Percentiles rank a stretch among this genome's conserved stretches.
These are phyloP conservation scores for Drosophila seguyi DNA, from an alignment of 1,140 invertebrate species.

Conservation along the genomic window DNA sequence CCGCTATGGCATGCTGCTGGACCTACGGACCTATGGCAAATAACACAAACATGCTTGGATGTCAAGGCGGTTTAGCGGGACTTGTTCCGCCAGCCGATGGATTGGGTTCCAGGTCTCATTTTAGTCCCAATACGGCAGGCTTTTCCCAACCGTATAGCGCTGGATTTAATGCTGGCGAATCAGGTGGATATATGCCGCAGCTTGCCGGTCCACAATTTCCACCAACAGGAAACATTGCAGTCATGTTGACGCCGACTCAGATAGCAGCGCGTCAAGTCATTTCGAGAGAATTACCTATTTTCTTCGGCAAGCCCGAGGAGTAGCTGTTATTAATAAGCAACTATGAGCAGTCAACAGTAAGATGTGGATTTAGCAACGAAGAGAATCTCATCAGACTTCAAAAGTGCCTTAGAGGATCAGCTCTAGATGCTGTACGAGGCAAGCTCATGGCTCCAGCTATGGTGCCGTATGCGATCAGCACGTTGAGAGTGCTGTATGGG, in stretches of 20 bases:
- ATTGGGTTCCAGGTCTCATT: neutral
- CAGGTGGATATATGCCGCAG: neutral
- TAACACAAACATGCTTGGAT: too few relatives aligned
- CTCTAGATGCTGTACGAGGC: too few relatives aligned
- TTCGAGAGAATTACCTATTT: neutral
- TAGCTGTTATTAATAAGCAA: constrained; percentile 13
- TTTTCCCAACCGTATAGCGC: neutral
- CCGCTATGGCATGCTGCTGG: too few relatives aligned
- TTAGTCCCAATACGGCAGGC: neutral
- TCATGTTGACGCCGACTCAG: neutral
- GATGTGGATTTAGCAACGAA: neutral
- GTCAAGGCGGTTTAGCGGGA: too few relatives aligned
- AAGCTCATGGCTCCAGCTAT: too few relatives aligned
- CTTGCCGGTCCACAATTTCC: neutral
- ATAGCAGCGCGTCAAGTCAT: neutral
- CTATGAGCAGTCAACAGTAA: constrained; percentile 2
- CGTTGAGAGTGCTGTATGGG: too few relatives aligned
- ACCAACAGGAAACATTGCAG: neutral
- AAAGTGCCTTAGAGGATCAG: too few relatives aligned
- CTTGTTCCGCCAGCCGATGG: too few relatives aligned
- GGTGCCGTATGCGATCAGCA: too few relatives aligned
- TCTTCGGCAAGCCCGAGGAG: neutral
- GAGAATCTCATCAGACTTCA: too few relatives aligned
- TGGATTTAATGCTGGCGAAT: neutral
- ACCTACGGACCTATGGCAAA: too few relatives aligned